Evolutionary conservation across 1,140 invertebrate species (phyloP).

Genomic region (Drosophila nigromelanica): DNA sequence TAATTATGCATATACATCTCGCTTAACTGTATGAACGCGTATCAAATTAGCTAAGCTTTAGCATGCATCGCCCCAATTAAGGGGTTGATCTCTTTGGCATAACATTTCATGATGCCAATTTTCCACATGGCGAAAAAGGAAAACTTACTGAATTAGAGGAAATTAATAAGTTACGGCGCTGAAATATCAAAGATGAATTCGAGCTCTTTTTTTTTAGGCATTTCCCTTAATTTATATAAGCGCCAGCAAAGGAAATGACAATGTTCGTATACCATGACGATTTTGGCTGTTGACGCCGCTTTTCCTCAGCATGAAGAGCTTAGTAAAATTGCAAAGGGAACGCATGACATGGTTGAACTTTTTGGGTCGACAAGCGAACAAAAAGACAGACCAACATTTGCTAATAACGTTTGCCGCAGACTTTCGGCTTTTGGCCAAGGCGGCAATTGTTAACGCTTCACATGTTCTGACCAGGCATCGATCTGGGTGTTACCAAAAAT

Average conservation of each 20-base stretch:
- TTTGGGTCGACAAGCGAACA: conserved; percentile 12
- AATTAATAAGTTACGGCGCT: conserved; percentile 67
- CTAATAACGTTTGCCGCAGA: conserved; percentile 2
- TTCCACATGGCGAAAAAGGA: conserved; percentile 46
- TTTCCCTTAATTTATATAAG: conserved; percentile 64
- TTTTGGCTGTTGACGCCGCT: conserved; percentile 18
- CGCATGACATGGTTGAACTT: conserved; percentile 31
- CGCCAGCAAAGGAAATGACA: conserved; percentile 33
- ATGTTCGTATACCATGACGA: conserved; percentile 37
- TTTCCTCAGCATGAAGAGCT: conserved; percentile 24
- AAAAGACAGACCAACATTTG: neutral
- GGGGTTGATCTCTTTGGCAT: conserved; percentile 1
- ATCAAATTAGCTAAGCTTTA: neutral
- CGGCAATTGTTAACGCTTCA: conserved; percentile 48
- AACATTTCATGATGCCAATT: conserved; percentile 60
- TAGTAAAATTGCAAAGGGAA: conserved; percentile 19
- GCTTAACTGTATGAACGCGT: neutral
- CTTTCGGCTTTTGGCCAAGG: conserved; percentile 13
- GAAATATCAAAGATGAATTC: conserved; percentile 14
- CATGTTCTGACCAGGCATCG: conserved; percentile 35
- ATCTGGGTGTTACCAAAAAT: conserved; percentile 45
- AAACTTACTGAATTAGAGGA: conserved; percentile 74
- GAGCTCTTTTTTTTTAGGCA: conserved; percentile 27
- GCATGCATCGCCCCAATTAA: conserved; percentile 22
- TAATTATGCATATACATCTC: neutral